phyloP scores from a whole-genome alignment of 2,113 vertebrate genomes.

The Cervus canadensis region DNA sequence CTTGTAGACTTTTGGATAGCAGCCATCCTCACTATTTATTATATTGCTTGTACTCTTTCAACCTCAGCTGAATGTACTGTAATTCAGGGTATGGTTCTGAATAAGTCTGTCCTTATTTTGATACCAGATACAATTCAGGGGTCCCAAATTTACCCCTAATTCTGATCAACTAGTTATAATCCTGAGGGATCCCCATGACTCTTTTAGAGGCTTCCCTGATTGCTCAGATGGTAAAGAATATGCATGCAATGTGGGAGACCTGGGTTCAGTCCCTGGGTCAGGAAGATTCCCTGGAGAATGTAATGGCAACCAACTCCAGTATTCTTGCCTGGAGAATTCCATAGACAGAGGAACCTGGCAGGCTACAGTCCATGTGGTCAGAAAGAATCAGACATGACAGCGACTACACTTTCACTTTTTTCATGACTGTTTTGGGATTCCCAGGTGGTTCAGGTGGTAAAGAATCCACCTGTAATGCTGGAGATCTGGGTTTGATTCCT shows the following conservation, averaged over 20 bases:
- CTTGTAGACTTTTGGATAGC: too few species aligned
- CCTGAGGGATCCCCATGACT: neutral
- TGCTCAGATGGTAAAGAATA: neutral
- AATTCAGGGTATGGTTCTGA: neutral
- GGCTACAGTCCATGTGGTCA: too few species aligned
- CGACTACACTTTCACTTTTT: too few species aligned
- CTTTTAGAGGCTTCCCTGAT: neutral
- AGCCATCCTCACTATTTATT: neutral
- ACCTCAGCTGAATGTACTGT: neutral
- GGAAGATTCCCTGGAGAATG: neutral
- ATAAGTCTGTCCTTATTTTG: neutral
- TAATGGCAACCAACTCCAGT: neutral
- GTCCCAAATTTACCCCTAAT: neutral
- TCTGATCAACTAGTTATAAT: neutral
- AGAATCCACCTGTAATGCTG: too few species aligned
- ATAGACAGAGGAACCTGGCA: too few species aligned
- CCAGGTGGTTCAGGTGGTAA: too few species aligned
- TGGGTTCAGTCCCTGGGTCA: neutral
- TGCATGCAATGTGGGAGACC: neutral
- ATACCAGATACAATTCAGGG: neutral
- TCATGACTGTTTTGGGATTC: too few species aligned
- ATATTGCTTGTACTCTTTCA: neutral
- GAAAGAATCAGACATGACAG: too few species aligned
- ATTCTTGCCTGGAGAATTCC: too few species aligned
- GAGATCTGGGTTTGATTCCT: too few species aligned